A percentile compares a stretch with the other conserved stretches of the same genome.
phyloP scores from a whole-genome alignment of 2,113 vertebrate genomes.

The Nothoprocta pentlandii region DNA sequence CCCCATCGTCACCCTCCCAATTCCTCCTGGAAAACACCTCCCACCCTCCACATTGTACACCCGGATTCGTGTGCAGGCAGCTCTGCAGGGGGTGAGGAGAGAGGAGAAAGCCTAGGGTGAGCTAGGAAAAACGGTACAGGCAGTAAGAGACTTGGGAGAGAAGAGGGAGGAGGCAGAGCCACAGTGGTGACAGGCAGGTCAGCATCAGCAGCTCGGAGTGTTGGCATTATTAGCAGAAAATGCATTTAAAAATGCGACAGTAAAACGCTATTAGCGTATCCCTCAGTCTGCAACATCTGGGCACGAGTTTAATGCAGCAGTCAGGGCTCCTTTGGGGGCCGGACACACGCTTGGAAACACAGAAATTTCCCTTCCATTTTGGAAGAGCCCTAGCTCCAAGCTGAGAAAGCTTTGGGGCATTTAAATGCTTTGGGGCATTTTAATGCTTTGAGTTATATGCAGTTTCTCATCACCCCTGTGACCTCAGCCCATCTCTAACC shows the following conservation, averaged over 20 bases:
- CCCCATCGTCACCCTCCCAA: fast-evolving
- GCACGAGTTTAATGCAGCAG: fast-evolving
- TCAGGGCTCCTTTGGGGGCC: background rate
- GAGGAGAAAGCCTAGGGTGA: background rate
- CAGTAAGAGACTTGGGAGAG: background rate
- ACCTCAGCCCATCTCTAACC: background rate
- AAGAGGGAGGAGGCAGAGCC: background rate
- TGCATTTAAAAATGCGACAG: fast-evolving
- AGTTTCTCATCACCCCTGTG: background rate
- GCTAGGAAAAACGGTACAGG: background rate
- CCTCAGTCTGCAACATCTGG: background rate
- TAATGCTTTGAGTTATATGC: background rate
- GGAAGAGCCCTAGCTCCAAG: background rate
- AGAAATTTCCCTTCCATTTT: background rate
- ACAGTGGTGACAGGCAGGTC: background rate
- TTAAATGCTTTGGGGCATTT: background rate
- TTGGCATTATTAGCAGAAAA: fast-evolving
- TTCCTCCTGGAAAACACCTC: background rate
- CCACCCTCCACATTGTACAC: background rate
- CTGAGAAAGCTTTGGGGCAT: fast-evolving
- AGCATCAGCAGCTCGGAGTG: fast-evolving
- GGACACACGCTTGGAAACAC: fast-evolving
- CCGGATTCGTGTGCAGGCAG: background rate
- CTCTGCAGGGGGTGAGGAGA: background rate
- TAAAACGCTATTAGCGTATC: fast-evolving